Evolutionary conservation across 2,888 invertebrate genomes (phyloP), one percentile per base, ranked within the genome.

Genomic region (Tigriopus californicus): DNA sequence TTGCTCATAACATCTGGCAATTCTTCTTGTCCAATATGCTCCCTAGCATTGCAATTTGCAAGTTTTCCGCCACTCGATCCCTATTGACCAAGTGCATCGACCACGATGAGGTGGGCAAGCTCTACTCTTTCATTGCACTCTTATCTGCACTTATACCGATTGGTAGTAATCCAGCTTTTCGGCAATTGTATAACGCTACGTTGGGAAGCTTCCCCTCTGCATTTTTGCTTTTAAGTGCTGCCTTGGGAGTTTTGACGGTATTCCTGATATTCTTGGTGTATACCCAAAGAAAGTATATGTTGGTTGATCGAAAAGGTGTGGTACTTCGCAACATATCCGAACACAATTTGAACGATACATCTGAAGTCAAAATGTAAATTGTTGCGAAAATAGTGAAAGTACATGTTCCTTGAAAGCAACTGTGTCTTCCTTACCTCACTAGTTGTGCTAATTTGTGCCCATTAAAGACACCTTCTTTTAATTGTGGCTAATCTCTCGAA

Each of bases 91-190:
- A 58, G 51, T 61, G 48, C 25, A 24, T 61, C 15, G 5, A 57
- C 40, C 51, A 57, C 42, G 49, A 55, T 22, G 61, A 61, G 57
- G 57, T 57, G 33, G 61, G 61, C 51, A 49, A 61, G 18, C n/a
- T 44, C 5, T 44, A 15, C 10, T 15, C 15, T 6, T n/a, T 18
- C 5, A n/a, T 44, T n/a, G 44, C 44, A 5, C 4, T 44, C 18
- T 44, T 44, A 11, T n/a, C 44, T 11, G 44, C 44, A 44, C 44
- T 44, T 18, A 44, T 44, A 11, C 44, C 44, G 3, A 44, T 44
- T 18, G 44, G 3, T 4, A 15, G 15, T 11, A 44, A 44, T 18
- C 44, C 44, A 5, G 18, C 18, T 44, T 44, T 44, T 18, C 3
- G 44, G 5, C 44, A 44, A 10, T 18, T 44, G 15, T 44, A 44